These are phyloP conservation scores for Exocentrus adspersus DNA, from an alignment of 2,888 invertebrate species.

Conservation along the genomic window DNA sequence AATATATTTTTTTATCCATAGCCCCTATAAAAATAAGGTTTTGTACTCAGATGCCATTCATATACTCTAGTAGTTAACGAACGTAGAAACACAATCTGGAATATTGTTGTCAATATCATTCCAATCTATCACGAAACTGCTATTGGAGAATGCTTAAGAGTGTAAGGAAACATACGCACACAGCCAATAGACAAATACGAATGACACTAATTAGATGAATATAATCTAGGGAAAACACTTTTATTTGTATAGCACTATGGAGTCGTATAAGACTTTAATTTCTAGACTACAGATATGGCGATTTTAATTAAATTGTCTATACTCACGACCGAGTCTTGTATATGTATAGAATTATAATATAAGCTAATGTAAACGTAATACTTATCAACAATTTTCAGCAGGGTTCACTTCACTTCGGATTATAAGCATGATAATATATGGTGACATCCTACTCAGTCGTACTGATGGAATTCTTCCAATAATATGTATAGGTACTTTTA, in stretches of 20 bases:
- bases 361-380: slow-evolving; percentile 42
- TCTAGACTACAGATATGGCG: slow-evolving; percentile 39
- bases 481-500: too few relatives aligned
- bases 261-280: slow-evolving; percentile 41
- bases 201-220: slow-evolving; percentile 47
- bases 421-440: too few relatives aligned
- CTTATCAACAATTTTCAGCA: slow-evolving; percentile 34
- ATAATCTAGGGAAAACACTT: slow-evolving; percentile 47
- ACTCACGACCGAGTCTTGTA: slow-evolving; percentile 42
- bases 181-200: slow-evolving; percentile 61
- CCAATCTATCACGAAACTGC: slow-evolving; percentile 30
- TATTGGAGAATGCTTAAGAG: slow-evolving; percentile 45
- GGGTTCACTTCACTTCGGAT: slow-evolving; percentile 24
- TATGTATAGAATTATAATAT: slow-evolving; percentile 53
- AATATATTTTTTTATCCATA: slow-evolving; percentile 21
- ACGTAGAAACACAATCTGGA: slow-evolving; percentile 13
- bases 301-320: slow-evolving; percentile 47
- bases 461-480: too few relatives aligned
- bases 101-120: slow-evolving; percentile 21
- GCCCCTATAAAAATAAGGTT: slow-evolving; percentile 9
- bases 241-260: slow-evolving; percentile 48
- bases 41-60: slow-evolving; percentile 14
- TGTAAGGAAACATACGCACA: slow-evolving; percentile 55
- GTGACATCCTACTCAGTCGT: too few relatives aligned
- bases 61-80: slow-evolving; percentile 7